Base-by-base conservation (phyloP, 2,113 vertebrate species). In the Theristicus caerulescens region DNA sequence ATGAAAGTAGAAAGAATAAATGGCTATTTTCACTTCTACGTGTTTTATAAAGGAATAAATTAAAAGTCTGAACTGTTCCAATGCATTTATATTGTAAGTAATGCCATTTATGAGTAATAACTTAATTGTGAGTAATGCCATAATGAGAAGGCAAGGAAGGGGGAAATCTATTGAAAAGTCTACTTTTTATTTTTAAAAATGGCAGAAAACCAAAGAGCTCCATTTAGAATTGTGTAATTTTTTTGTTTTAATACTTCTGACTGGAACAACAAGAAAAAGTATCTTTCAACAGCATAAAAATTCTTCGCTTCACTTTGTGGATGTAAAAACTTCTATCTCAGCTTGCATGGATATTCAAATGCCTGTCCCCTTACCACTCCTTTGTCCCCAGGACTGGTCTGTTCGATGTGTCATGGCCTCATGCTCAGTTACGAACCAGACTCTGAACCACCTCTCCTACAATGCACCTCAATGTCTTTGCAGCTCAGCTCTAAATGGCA, bases 11-110 rank as follows among this genome's bases (percentile, higher is more conserved):
- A 92, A 94, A 82, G 80, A 82, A 79, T 72, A 93, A 94, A 96
- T 66, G 36, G 29, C 46, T 92, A 84, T 88, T 96, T 97, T 94
- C 44, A 85, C 54, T 79, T 93, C 81, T 78, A 14, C 0, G 6
- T 70, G 66, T 89, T 96, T 95, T 94, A 93, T 87, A 94, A 94
- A 76, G 86, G 70, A 94, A 92, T 84, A 95, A 90, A 96, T 96
- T 84, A 55, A 46, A 86, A 76, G 54, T 31, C 49, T 70, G 40
- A 91, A 64, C 61, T 47, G 79, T 54, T 92, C 77, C 65, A 89
- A 76, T 8, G 29, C n/a, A 94, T 89, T 94, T 69, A 81, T 86
- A 84, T 32, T 40, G 36, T 20, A 8, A 42, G 40, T 42, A 42
- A 42, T 42, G 40, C 40, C 40, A 42, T 42, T 42, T 42, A 42